phyloP scores from a whole-genome alignment of 1,140 invertebrate genomes.

The Leptopilina boulardi region DNA sequence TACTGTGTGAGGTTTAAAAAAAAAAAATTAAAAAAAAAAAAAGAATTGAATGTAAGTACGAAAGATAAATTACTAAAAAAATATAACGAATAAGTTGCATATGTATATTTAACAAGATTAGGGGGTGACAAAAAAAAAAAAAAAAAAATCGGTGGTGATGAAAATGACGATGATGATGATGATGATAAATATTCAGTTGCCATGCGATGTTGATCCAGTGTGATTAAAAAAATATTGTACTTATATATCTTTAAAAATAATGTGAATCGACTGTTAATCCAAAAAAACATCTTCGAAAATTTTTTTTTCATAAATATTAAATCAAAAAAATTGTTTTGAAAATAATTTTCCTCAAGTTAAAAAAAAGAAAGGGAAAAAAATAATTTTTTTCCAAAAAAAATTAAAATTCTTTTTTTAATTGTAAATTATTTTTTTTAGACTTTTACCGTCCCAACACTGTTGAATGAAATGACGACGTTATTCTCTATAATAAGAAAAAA shows the following conservation, averaged over 20 bases:
- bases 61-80: constrained; percentile 52
- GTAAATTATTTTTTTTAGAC: not conserved
- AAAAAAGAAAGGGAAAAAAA: too few species aligned
- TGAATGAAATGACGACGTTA: constrained; percentile 1
- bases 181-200: not conserved
- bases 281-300: too few species aligned
- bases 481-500: not conserved
- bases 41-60: constrained; percentile 36
- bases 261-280: not conserved
- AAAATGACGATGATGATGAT: constrained; percentile 27
- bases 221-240: constrained; percentile 17
- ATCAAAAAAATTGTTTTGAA: too few species aligned
- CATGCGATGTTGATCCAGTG: constrained; percentile 15
- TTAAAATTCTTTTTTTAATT: not conserved
- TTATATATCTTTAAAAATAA: not conserved
- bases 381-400: not conserved
- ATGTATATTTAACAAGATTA: constrained; percentile 7
- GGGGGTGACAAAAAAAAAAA: not conserved
- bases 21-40: too few species aligned
- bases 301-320: too few species aligned
- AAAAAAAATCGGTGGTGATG: not conserved
- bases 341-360: too few species aligned
- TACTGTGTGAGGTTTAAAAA: not conserved
- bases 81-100: constrained; percentile 32
- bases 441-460: not conserved